These are phyloP conservation scores for Petroica traversi DNA, from an alignment of 2,113 vertebrate species.

Conservation along the genomic window DNA sequence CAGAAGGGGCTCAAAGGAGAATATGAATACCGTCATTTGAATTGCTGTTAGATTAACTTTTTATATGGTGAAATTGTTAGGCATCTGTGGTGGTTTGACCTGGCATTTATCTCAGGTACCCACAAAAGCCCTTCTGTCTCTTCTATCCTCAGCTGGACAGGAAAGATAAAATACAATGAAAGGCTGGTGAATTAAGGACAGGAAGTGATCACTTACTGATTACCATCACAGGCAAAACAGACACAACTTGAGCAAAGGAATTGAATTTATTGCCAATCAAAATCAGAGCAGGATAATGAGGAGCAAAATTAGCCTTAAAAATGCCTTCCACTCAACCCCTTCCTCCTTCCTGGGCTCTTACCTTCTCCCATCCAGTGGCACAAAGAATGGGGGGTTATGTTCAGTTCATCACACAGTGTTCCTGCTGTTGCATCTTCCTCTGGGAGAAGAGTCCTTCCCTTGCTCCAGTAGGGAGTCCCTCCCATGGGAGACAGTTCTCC, in stretches of 20 bases:
- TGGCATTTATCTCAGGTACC: not conserved
- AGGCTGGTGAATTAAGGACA: not conserved
- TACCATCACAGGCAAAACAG: not conserved
- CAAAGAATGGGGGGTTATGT: rapidly evolving
- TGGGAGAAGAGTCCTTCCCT: not conserved
- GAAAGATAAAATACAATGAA: not conserved
- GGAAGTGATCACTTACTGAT: not conserved
- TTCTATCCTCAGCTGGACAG: not conserved
- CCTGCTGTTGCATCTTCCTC: not conserved
- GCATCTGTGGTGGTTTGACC: not conserved
- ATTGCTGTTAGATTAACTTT: not conserved
- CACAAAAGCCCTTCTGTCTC: not conserved
- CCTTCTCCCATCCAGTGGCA: not conserved
- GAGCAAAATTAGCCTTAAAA: not conserved
- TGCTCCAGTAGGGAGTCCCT: not conserved
- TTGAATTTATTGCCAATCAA: not conserved
- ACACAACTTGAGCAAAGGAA: not conserved
- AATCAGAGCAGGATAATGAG: not conserved
- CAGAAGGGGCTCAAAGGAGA: not conserved
- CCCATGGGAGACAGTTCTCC: not conserved
- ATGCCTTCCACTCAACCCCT: not conserved
- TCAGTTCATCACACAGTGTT: not conserved
- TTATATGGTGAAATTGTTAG: not conserved
- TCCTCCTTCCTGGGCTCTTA: not conserved
- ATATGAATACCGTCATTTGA: not conserved